phyloP scores from a whole-genome alignment of 2,113 vertebrate genomes.

The Istiophorus platypterus region DNA sequence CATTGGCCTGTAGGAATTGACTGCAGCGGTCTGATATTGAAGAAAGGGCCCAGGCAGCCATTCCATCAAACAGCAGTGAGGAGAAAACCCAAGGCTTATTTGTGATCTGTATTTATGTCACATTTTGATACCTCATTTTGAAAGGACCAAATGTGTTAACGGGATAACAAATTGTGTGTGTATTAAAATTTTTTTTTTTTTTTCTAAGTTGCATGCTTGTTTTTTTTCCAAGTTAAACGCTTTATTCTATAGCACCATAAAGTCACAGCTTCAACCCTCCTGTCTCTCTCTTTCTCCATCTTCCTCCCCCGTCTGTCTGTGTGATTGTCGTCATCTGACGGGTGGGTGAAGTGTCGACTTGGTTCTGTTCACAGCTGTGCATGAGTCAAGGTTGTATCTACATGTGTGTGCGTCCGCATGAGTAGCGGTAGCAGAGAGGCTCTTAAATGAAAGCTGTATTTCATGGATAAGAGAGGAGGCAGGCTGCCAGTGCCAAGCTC shows the following conservation, averaged over 20 bases:
- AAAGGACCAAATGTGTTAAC: neutral
- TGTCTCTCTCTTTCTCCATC: neutral
- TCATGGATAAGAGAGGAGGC: slow-evolving; percentile 64
- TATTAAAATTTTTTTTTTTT: neutral
- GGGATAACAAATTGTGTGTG: neutral
- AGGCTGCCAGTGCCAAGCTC: slow-evolving; percentile 52
- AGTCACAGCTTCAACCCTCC: slow-evolving; percentile 13
- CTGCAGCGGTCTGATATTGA: slow-evolving; percentile 32
- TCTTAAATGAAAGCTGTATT: slow-evolving; percentile 60
- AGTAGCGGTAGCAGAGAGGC: slow-evolving; percentile 56
- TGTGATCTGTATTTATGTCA: neutral
- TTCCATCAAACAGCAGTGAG: slow-evolving; percentile 34
- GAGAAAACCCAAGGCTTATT: slow-evolving; percentile 20
- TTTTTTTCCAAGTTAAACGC: neutral
- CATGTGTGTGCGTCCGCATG: neutral
- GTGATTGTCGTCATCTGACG: slow-evolving; percentile 62
- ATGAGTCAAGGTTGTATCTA: slow-evolving; percentile 59
- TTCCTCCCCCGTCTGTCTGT: slow-evolving; percentile 21
- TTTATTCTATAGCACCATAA: neutral
- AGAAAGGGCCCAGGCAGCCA: slow-evolving; percentile 12
- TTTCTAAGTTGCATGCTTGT: neutral
- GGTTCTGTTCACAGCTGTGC: slow-evolving; percentile 39
- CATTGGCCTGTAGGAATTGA: slow-evolving; percentile 56
- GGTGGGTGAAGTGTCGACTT: slow-evolving; percentile 67
- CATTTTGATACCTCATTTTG: neutral